Conservation (phyloP, 1,140 invertebrate species). For the Caenorhabditis briggsae region DNA sequence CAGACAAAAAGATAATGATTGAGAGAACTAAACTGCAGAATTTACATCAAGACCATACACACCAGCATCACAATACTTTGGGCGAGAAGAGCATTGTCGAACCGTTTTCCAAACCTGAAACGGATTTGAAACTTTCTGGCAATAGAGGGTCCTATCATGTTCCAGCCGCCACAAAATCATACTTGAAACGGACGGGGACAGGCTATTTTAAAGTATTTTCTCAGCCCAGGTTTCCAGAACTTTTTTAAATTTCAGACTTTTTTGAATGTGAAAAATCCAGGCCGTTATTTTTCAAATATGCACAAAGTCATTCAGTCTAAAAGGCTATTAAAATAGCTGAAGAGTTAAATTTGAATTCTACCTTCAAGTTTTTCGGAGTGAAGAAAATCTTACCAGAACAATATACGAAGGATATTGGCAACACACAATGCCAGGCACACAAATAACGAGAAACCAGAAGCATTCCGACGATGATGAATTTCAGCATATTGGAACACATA, state of each 20-base stretch:
- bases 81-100: conserved; percentile 91
- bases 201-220: too few relatives aligned
- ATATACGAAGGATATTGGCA: conserved; percentile 94
- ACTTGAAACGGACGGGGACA: too few relatives aligned
- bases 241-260: too few relatives aligned
- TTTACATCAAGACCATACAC: conserved; percentile 83
- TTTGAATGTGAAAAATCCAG: too few relatives aligned
- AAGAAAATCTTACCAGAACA: conserved; percentile 89
- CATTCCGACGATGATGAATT: conserved; percentile 66
- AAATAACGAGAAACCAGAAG: conserved; percentile 90
- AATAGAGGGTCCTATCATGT: too few relatives aligned
- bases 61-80: conserved; percentile 98
- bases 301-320: too few relatives aligned
- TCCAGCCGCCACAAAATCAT: too few relatives aligned
- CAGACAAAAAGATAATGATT: conserved; percentile 80
- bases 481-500: conserved; percentile 76
- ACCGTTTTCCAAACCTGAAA: conserved; percentile 94
- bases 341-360: too few relatives aligned
- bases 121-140: conserved; percentile 37
- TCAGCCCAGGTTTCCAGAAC: too few relatives aligned
- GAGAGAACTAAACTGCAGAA: not conserved
- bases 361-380: not conserved
- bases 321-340: not conserved
- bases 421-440: conserved; percentile 93
- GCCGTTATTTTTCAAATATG: too few relatives aligned